Evolutionary conservation across 2,888 invertebrate species (phyloP), one percentile per base, ranked within the genome.

Genomic region (Himalopsyche tibetana): DNA sequence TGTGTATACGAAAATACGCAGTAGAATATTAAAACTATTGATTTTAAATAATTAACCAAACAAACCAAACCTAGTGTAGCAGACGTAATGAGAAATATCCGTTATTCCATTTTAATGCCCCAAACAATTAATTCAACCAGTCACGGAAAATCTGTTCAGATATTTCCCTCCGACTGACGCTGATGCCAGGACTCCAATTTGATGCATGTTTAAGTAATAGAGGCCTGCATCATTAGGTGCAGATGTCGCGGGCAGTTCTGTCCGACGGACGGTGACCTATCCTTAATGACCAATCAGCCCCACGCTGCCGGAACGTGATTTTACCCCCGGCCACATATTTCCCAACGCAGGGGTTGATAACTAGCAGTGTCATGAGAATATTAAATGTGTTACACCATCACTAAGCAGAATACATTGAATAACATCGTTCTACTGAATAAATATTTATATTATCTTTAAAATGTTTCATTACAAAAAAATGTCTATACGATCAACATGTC

Each of bases 121-220:
- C 63, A 63, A 63, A 19, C 63, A 63, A 63, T 63, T 63, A 63
- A 63, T 63, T 11, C 63, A 63, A 63, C 63, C 63, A 63, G 63
- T 63, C 63, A 63, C 63, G 63, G 63, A 63, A 28, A 63, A 63
- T 63, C 63, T 63, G 63, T n/a, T 11, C 63, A 19, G 63, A 28
- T 15, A 63, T 63, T 63, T 63, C 63, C 63, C 63, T 63, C 19
- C 63, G 63, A 63, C 8, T 63, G 63, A 19, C 63, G 63, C 63
- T 8, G 28, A 6, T 63, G 63, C 63, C 28, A 28, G n/a, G 8
- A 11, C 63, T 63, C 63, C 63, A 63, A 63, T 63, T 63, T 55
- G 74, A 91, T 92, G 93, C 93, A 93, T 93, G 93, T 92, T 93
- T 93, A 93, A 93, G 93, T 93, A 93, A 93, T 93, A 93, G 93